Percentiles rank a stretch among this genome's conserved stretches.
Conservation (phyloP, 2,113 vertebrate genomes). For the Lanius collurio region DNA sequence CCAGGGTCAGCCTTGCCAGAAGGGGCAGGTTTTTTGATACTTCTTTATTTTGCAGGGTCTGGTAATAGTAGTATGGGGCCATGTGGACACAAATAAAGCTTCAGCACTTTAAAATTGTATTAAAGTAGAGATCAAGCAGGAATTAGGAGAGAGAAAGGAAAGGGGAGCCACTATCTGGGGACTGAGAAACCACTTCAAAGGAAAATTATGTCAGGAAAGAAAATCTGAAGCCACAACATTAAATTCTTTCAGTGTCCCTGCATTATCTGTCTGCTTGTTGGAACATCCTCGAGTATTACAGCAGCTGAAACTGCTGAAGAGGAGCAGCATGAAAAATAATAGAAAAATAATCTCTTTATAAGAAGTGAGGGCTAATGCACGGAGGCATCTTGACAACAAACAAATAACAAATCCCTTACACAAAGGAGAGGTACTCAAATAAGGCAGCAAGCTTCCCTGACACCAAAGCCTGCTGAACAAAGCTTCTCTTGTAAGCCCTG, state of each 20-base stretch:
- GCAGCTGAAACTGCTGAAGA: background rate
- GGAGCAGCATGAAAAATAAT: background rate
- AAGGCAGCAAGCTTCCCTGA: background rate
- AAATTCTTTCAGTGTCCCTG: background rate
- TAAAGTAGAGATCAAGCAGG: background rate
- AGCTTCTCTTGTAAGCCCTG: slow-evolving; percentile 24
- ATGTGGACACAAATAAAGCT: background rate
- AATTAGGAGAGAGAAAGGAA: background rate
- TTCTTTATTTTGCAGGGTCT: background rate
- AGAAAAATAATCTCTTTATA: slow-evolving; percentile 49
- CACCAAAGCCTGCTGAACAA: slow-evolving; percentile 26
- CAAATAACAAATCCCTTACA: slow-evolving; percentile 39
- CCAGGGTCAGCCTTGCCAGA: background rate
- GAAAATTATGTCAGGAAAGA: background rate
- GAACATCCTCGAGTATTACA: background rate
- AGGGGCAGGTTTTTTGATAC: background rate
- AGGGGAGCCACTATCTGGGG: background rate
- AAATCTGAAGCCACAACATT: background rate
- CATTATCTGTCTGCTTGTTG: background rate
- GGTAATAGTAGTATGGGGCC: background rate
- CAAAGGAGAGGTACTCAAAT: slow-evolving; percentile 37
- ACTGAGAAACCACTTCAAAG: background rate
- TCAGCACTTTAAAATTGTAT: background rate
- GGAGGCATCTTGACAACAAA: slow-evolving; percentile 31
- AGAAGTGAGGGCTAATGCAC: slow-evolving; percentile 10